phyloP scores from a whole-genome alignment of 2,113 vertebrate species.

The Desmodus rotundus region DNA sequence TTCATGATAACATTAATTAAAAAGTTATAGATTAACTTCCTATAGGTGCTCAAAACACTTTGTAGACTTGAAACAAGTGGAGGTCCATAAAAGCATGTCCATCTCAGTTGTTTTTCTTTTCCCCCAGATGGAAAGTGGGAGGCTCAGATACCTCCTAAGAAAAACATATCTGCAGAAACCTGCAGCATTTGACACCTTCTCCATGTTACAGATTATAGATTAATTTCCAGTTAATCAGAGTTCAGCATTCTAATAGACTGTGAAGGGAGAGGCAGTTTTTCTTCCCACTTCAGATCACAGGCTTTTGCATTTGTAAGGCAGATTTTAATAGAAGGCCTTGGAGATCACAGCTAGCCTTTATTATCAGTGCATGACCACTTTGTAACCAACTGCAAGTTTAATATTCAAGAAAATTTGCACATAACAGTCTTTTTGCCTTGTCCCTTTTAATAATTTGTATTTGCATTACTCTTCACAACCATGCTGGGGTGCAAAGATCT shows the following conservation, averaged over 20 bases:
- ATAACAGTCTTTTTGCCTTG: constrained; percentile 73
- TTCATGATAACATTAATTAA: constrained; percentile 6
- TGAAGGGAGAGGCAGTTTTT: constrained; percentile 28
- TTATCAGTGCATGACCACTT: constrained; percentile 74
- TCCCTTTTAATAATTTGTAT: constrained; percentile 83
- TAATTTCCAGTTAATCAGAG: constrained; percentile 73
- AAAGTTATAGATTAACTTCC: constrained; percentile 39
- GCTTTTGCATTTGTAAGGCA: constrained; percentile 74
- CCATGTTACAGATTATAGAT: constrained; percentile 57
- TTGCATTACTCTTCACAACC: constrained; percentile 72
- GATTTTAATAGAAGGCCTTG: constrained; percentile 72
- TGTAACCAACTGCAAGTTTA: constrained; percentile 78
- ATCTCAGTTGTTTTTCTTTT: constrained; percentile 53
- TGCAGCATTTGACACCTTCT: constrained; percentile 40
- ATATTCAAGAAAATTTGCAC: constrained; percentile 76
- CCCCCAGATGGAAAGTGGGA: neutral
- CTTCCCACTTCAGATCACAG: constrained; percentile 62
- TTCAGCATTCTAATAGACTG: constrained; percentile 55
- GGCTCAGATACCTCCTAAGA: constrained; percentile 8
- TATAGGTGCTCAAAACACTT: neutral
- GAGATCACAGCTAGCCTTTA: constrained; percentile 73
- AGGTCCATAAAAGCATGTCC: neutral
- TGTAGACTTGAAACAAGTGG: constrained; percentile 50
- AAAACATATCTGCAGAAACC: constrained; percentile 51
- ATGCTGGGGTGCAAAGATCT: constrained; percentile 70